These are phyloP conservation scores for Apoda limacodes DNA, from an alignment of 2,888 invertebrate species.

Conservation along the genomic window DNA sequence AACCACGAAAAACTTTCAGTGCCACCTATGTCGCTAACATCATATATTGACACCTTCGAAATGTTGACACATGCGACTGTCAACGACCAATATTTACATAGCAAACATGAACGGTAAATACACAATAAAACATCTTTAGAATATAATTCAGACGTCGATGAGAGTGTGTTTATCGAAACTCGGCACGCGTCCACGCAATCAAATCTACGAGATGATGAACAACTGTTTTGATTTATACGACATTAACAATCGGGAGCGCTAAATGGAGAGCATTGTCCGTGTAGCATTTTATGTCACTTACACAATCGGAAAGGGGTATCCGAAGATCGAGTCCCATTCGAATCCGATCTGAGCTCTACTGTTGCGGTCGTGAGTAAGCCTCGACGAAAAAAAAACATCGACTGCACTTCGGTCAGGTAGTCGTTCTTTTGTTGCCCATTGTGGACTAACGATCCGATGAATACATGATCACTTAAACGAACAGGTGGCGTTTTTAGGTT, in stretches of 20 bases:
- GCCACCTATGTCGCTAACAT: conserved; percentile 42
- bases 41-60: conserved; percentile 29
- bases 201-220: conserved; percentile 36
- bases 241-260: conserved; percentile 30
- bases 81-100: conserved; percentile 30
- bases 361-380: conserved; percentile 13
- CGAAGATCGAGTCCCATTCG: conserved; percentile 29
- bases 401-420: conserved; percentile 45
- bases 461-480: conserved; percentile 27
- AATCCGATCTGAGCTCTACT: conserved; percentile 24
- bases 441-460: conserved; percentile 54
- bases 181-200: conserved; percentile 34
- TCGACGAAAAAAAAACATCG: conserved; percentile 21
- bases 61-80: conserved; percentile 44
- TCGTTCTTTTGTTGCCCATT: conserved; percentile 41
- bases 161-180: conserved; percentile 38
- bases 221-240: conserved; percentile 45
- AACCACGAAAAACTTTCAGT: conserved; percentile 27
- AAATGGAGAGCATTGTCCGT: conserved; percentile 46
- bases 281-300: conserved; percentile 43
- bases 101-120: conserved; percentile 29
- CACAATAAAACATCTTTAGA: conserved; percentile 19
- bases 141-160: no score
- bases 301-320: conserved; percentile 45
- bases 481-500: conserved; percentile 44